Base-by-base conservation (phyloP, 2,113 vertebrate genomes). In the Neolamprologus devosi region DNA sequence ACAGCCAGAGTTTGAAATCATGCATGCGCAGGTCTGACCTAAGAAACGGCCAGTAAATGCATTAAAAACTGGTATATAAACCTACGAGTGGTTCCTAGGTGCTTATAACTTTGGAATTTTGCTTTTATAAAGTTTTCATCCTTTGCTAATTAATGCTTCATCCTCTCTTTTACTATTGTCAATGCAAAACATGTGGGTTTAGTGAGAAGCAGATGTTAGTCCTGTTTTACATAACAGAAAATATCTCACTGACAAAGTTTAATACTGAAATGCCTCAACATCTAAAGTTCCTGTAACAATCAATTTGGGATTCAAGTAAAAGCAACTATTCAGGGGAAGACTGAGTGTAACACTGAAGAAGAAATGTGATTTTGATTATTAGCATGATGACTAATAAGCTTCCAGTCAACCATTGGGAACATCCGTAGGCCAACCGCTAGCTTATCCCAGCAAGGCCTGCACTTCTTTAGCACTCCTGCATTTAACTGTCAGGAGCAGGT, bases 101-200 rank as follows among this genome's bases (percentile, higher is more conserved):
- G 54, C 84, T 88, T 87, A 81, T 82, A 82, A 86, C 80, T 89
- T 89, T 17, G 37, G 51, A 49, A 81, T 91, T 86, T 85, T 49
- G 45, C 85, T 87, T 85, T 93, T 85, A 91, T 57, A 65, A 91
- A 89, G 54, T 33, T 88, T 54, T 87, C 53, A 80, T 86, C 40
- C 82, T 80, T 49, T 68, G 85, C 82, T 92, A 88, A 95, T 90
- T 92, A 83, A 91, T 87, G 26, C 28, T 80, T n/a, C 84, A 63
- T 88, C 90, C 60, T 82, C 68, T 87, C 49, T 80, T 80, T 87
- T 42, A 49, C 7, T 58, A 13, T 82, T 86, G 47, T 85, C 83
- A 90, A 91, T 89, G 57, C 54, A 91, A 85, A 92, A 88, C 88
- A 94, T 91, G 87, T 94, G 87, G 65, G 81, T 85, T 88, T 85